Percentiles rank a stretch among this genome's conserved stretches.
Evolutionary conservation across 2,888 invertebrate species (phyloP).

Genomic region (Rotaria magnacalcarata): DNA sequence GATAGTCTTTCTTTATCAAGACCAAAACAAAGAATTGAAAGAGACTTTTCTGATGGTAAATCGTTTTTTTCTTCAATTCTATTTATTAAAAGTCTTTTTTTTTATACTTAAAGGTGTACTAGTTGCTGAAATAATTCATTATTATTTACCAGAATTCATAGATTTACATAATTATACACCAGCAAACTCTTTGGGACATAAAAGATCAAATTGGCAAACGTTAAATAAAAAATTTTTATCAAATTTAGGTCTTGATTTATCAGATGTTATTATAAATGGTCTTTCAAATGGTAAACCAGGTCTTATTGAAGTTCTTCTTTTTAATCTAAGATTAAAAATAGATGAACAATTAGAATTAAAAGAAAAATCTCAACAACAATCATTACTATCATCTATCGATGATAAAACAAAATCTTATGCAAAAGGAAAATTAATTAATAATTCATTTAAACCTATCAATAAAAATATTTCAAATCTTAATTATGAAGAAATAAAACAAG

Average conservation of each 20-base stretch:
- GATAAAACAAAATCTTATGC: too few relatives aligned
- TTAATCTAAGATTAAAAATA: constrained; percentile 41
- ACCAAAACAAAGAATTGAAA: constrained; percentile 43
- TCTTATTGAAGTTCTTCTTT: constrained; percentile 43
- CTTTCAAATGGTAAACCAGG: constrained; percentile 42
- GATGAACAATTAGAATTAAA: constrained; percentile 39
- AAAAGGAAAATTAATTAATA: too few relatives aligned
- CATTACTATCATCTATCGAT: too few relatives aligned
- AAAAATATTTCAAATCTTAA: constrained; percentile 19
- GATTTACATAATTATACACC: constrained; percentile 47
- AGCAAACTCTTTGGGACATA: constrained; percentile 46
- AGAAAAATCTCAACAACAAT: too few relatives aligned
- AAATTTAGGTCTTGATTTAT: constrained; percentile 42
- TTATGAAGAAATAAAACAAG: constrained; percentile 44
- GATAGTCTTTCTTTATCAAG: constrained; percentile 41
- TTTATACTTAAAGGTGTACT: not conserved
- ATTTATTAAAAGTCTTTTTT: not conserved
- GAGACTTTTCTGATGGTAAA: constrained; percentile 37
- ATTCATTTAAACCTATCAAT: too few relatives aligned
- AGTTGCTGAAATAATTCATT: constrained; percentile 46
- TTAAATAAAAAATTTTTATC: constrained; percentile 41
- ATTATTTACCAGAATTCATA: constrained; percentile 47
- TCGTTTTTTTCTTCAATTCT: not conserved
- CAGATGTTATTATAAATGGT: constrained; percentile 33
- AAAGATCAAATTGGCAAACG: constrained; percentile 47